Conservation (phyloP, 2,113 vertebrate species). For the Hemibagrus wyckioides region DNA sequence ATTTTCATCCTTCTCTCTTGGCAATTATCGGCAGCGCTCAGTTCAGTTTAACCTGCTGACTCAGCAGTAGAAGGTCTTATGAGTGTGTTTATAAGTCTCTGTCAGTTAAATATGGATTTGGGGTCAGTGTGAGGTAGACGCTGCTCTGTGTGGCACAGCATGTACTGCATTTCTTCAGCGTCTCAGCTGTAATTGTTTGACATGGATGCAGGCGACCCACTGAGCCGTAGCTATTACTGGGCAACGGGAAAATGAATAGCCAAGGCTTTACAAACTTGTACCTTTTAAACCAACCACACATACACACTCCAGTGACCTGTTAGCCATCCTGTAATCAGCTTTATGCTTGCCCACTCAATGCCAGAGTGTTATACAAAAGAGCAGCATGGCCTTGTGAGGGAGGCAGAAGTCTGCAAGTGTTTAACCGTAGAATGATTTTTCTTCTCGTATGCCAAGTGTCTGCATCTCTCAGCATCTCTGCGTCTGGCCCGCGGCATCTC, state of each 20-base stretch:
- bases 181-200: not conserved
- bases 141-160: not conserved
- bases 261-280: not conserved
- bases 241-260: constrained; percentile 6
- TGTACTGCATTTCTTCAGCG: not conserved
- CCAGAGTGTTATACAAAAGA: constrained; percentile 3
- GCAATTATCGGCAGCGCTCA: not conserved
- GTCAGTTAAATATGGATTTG: constrained; percentile 3
- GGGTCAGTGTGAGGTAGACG: constrained; percentile 1
- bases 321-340: constrained; percentile 27
- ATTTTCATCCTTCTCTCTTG: not conserved
- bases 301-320: not conserved
- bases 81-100: constrained; percentile 6
- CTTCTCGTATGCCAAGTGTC: not conserved
- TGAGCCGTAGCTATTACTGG: constrained; percentile 14
- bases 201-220: not conserved
- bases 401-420: not conserved
- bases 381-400: not conserved
- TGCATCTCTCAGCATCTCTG: constrained; percentile 7
- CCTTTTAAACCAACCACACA: not conserved
- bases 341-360: not conserved
- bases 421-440: constrained; percentile 1
- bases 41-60: not conserved
- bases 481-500: not conserved
- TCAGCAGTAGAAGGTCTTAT: not conserved